These are phyloP conservation scores for Seira sanloemensis DNA, from an alignment of 2,888 invertebrate species.

Conservation along the genomic window DNA sequence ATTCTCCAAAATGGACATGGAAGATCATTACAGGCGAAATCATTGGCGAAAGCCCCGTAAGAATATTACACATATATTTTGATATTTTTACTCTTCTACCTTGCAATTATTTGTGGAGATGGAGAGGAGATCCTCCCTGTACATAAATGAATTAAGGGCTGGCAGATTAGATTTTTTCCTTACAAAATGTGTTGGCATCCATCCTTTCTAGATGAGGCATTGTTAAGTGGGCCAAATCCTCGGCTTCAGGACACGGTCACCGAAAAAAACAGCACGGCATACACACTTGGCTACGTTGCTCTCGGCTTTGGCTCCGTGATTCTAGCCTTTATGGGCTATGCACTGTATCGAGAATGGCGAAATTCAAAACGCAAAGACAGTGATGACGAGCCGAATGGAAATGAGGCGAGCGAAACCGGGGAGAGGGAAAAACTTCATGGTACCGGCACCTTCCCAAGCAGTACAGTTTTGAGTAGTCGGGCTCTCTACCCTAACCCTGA, in stretches of 20 bases:
- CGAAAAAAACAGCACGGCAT: conserved; percentile 44
- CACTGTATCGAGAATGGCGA: conserved; percentile 49
- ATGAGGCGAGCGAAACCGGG: neutral
- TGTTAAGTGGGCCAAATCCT: conserved; percentile 45
- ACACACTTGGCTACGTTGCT: conserved; percentile 56
- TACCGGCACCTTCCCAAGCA: conserved; percentile 5
- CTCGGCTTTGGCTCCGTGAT: conserved; percentile 59
- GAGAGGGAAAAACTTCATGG: neutral
- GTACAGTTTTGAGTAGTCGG: neutral
- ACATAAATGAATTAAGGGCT: neutral
- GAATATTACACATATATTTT: neutral
- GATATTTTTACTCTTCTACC: too few species aligned
- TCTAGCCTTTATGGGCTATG: conserved; percentile 56
- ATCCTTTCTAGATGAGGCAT: conserved; percentile 53
- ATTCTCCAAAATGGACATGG: conserved; percentile 32
- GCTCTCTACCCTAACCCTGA: conserved; percentile 50
- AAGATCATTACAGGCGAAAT: conserved; percentile 21
- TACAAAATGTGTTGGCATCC: neutral
- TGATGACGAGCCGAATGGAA: neutral
- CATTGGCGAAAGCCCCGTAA: conserved; percentile 48
- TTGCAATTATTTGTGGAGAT: too few species aligned
- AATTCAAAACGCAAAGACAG: conserved; percentile 16
- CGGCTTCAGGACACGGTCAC: conserved; percentile 31
- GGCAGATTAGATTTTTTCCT: neutral
- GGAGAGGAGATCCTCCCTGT: neutral